These are phyloP conservation scores for Oncopeltus fasciatus DNA, from an alignment of 1,140 invertebrate species.

Conservation along the genomic window DNA sequence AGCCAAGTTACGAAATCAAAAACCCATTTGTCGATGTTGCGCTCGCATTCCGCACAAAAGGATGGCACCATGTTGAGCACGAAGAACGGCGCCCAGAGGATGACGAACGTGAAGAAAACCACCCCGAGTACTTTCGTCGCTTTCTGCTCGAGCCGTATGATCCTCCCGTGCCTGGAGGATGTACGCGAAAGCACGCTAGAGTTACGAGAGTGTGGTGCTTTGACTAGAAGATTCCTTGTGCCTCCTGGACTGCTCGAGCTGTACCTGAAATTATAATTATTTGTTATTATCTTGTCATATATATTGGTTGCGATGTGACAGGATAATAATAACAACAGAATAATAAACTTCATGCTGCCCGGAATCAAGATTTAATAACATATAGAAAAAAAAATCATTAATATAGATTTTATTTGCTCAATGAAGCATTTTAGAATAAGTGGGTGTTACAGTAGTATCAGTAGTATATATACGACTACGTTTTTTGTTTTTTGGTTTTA, in stretches of 20 bases:
- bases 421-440: too few relatives aligned
- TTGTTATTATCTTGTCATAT: too few relatives aligned
- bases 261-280: neutral
- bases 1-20: constrained; percentile 80
- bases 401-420: too few relatives aligned
- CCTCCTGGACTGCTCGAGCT: neutral
- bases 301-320: too few relatives aligned
- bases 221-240: neutral
- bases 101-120: constrained; percentile 85
- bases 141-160: constrained; percentile 74
- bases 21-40: constrained; percentile 54
- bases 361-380: too few relatives aligned
- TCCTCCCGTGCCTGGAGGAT: constrained; percentile 62
- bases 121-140: constrained; percentile 87
- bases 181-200: constrained; percentile 66
- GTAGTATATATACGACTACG: too few relatives aligned
- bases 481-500: too few relatives aligned
- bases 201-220: constrained; percentile 25
- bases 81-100: constrained; percentile 88
- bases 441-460: too few relatives aligned
- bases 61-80: constrained; percentile 69
- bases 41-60: constrained; percentile 60
- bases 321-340: too few relatives aligned
- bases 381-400: too few relatives aligned
- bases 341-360: too few relatives aligned